Conservation (phyloP, 2,888 invertebrate genomes). For the Baronia brevicornis region DNA sequence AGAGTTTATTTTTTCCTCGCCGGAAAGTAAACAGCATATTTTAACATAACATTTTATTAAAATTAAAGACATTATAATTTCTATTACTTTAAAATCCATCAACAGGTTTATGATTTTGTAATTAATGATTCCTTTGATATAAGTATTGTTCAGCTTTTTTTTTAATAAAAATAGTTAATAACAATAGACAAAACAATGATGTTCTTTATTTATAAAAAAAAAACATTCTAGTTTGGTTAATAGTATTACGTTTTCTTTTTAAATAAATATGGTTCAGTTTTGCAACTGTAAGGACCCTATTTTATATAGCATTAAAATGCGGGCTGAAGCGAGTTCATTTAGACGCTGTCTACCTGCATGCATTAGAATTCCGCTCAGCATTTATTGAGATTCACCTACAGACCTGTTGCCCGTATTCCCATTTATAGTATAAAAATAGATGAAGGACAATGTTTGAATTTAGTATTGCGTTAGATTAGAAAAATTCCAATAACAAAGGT, state of each 20-base stretch:
- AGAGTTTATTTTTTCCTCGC: no score
- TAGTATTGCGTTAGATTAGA: slow-evolving; percentile 34
- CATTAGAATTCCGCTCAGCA: slow-evolving; percentile 62
- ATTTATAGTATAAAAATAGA: slow-evolving; percentile 64
- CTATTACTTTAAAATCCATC: no score
- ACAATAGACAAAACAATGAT: no score
- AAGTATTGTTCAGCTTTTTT: no score
- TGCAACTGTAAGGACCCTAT: slow-evolving; percentile 9
- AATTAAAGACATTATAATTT: no score
- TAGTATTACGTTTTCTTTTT: no score
- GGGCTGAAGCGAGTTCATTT: slow-evolving; percentile 30
- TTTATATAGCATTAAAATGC: slow-evolving; percentile 20
- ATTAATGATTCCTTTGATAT: no score
- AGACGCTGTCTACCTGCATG: slow-evolving; percentile 53
- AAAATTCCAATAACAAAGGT: slow-evolving; percentile 29
- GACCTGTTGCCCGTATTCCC: slow-evolving; percentile 74
- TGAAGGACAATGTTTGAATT: slow-evolving; percentile 63
- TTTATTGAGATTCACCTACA: slow-evolving; percentile 65
- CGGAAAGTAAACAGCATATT: no score
- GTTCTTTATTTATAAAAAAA: no score
- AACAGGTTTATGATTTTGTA: no score
- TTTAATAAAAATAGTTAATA: no score
- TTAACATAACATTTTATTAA: no score
- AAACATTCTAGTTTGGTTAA: slow-evolving; percentile 1
- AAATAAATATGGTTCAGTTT: slow-evolving; percentile 3